Evolutionary conservation across 2,113 vertebrate species (phyloP), one percentile per base, ranked within the genome.

Genomic region (Enhydra lutris): DNA sequence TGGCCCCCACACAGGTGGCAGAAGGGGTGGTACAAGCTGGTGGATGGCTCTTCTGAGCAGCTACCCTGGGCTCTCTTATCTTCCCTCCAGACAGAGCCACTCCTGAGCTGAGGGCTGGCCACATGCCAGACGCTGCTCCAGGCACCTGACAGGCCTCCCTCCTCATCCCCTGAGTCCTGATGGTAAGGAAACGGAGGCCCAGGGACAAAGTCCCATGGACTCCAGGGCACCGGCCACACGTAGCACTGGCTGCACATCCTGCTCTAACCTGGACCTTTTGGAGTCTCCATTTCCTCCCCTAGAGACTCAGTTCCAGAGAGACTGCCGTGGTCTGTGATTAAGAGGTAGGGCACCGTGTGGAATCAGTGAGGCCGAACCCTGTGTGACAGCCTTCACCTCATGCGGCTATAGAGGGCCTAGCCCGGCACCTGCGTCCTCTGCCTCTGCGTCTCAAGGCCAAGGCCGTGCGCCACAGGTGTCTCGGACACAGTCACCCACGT

Each of bases 51-150:
- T 23, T 15, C n/a, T 23, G n/a, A 45, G 42, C 21, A 36, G 26
- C 23, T 1, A 47, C 59, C 78, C 57, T 31, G 12, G 36, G 52
- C 26, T 61, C 45, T 17, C 9, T 0, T 24, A 14, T 59, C 71
- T 50, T 79, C 50, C 34, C 61, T 76, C 18, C 24, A 47, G 26
- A 63, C 18, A 26, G 6, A 18, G 5, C n/a, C n/a, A 17, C 8
- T 3, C 6, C n/a, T 1, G 29, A 76, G 34, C 24, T 10, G 4
- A 18, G 13, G 0, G 1, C 29, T 24, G 17, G 0, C 74, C 0
- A 0, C 0, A 2, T 63, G 31, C 82, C 88, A 47, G 52, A 34
- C 0, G 1, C 42, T 9, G 20, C 0, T 0, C 2, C 8, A 11
- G 73, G 1, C 59, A 11, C 34, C 8, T 39, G 47, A 52, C 52